phyloP scores from a whole-genome alignment of 1,140 invertebrate genomes.

The Leptestheria dahalacensis region DNA sequence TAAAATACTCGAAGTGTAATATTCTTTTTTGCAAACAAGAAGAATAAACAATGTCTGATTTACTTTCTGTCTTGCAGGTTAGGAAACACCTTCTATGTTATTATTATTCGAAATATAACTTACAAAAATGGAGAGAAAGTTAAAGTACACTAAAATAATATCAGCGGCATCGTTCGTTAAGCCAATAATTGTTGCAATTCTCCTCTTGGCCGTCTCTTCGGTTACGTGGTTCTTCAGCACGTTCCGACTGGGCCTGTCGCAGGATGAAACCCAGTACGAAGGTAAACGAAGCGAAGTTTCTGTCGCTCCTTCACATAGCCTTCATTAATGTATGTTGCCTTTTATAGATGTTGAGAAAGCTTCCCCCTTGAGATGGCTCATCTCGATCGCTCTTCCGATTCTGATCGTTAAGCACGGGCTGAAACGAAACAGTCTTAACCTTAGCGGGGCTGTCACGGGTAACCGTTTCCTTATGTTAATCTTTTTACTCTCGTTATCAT shows the following conservation, averaged over 20 bases:
- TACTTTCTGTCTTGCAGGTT: too few species aligned
- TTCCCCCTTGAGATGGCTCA: slow-evolving; percentile 55
- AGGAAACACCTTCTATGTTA: too few species aligned
- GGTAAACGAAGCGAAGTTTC: too few species aligned
- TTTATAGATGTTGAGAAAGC: slow-evolving; percentile 43
- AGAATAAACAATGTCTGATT: too few species aligned
- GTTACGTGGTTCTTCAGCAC: background rate
- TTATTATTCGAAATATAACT: background rate
- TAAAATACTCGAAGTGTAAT: too few species aligned
- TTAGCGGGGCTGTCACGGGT: slow-evolving; percentile 55
- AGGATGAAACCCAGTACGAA: background rate
- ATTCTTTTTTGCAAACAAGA: too few species aligned
- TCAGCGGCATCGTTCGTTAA: background rate
- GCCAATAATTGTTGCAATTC: background rate
- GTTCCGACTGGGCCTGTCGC: background rate
- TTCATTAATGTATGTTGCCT: slow-evolving; percentile 17
- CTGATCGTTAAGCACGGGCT: slow-evolving; percentile 47
- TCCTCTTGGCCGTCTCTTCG: background rate
- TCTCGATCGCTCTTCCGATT: slow-evolving; percentile 49
- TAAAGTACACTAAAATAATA: background rate
- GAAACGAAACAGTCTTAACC: slow-evolving; percentile 45
- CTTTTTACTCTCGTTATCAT: slow-evolving; percentile 5
- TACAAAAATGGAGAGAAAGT: slow-evolving; percentile 14
- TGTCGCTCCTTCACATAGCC: too few species aligned
- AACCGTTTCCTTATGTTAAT: slow-evolving; percentile 17